These are phyloP conservation scores for Drosophila flavopinicola DNA, from an alignment of 2,888 invertebrate genomes.

Conservation along the genomic window DNA sequence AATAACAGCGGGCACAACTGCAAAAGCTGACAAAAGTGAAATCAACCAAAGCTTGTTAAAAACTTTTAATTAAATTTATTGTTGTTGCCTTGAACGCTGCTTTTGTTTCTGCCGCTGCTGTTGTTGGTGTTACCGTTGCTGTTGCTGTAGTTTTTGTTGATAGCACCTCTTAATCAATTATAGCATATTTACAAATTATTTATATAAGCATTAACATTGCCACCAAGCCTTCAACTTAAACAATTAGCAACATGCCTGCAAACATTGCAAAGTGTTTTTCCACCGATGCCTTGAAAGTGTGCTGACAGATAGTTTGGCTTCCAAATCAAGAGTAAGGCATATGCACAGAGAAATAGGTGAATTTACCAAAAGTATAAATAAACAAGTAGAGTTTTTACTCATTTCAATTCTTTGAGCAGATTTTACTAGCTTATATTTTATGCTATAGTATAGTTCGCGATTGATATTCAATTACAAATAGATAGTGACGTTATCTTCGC, in stretches of 20 bases:
- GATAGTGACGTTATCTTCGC: too few species aligned
- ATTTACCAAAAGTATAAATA: too few species aligned
- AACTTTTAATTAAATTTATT: conserved; percentile 81
- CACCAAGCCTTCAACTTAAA: background rate
- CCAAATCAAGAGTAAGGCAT: too few species aligned
- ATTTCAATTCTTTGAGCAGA: too few species aligned
- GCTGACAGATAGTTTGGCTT: too few species aligned
- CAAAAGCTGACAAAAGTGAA: conserved; percentile 67
- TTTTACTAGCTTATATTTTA: too few species aligned
- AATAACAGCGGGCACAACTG: conserved; percentile 40
- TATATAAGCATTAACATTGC: conserved; percentile 2
- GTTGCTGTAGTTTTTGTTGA: conserved; percentile 9
- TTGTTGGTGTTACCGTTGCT: conserved; percentile 11
- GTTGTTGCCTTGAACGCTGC: conserved; percentile 51
- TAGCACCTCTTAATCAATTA: conserved; percentile 16
- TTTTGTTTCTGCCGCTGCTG: conserved; percentile 19
- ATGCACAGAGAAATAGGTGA: too few species aligned
- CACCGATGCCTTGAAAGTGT: too few species aligned
- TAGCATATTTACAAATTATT: conserved; percentile 22
- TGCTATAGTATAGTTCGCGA: too few species aligned
- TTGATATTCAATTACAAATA: too few species aligned
- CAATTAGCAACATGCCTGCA: background rate
- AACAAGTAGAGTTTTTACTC: too few species aligned
- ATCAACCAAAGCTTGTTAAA: conserved; percentile 75
- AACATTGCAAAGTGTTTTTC: too few species aligned